Percentiles rank a stretch among this genome's conserved stretches.
phyloP scores from a whole-genome alignment of 2,113 vertebrate species.

The Natator depressus region DNA sequence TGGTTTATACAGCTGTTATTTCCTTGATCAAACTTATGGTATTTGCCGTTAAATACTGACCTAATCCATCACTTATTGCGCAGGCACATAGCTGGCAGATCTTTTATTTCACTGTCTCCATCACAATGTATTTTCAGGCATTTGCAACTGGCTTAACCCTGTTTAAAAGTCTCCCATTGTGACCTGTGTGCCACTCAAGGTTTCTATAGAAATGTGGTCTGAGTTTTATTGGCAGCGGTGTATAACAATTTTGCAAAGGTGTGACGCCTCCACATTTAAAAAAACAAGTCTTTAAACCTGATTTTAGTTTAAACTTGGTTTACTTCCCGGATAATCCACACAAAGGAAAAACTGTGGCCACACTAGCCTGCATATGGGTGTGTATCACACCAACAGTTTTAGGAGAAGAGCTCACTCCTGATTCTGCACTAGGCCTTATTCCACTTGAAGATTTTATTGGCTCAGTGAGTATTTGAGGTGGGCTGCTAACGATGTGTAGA shows the following conservation, averaged over 20 bases:
- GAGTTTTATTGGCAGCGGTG: too few relatives aligned
- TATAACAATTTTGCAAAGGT: background rate
- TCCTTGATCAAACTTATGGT: background rate
- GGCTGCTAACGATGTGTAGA: background rate
- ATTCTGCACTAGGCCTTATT: background rate
- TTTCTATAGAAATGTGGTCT: background rate
- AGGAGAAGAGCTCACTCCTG: background rate
- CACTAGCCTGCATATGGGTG: background rate
- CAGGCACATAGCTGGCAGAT: background rate
- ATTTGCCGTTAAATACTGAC: background rate
- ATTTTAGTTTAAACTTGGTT: background rate
- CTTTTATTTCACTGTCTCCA: background rate
- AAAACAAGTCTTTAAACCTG: background rate
- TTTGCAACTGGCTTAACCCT: background rate
- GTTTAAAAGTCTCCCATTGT: background rate
- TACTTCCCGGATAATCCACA: background rate
- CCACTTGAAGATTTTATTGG: background rate
- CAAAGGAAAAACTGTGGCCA: background rate
- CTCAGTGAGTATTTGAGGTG: background rate
- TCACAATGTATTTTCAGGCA: background rate
- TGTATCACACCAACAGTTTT: background rate
- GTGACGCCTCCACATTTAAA: background rate
- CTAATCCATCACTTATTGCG: background rate
- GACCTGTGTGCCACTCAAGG: background rate
- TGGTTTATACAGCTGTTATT: background rate